Evolutionary conservation across 2,797 vertebrate species (phyloP).

Genomic region (Astyanax mexicanus): DNA sequence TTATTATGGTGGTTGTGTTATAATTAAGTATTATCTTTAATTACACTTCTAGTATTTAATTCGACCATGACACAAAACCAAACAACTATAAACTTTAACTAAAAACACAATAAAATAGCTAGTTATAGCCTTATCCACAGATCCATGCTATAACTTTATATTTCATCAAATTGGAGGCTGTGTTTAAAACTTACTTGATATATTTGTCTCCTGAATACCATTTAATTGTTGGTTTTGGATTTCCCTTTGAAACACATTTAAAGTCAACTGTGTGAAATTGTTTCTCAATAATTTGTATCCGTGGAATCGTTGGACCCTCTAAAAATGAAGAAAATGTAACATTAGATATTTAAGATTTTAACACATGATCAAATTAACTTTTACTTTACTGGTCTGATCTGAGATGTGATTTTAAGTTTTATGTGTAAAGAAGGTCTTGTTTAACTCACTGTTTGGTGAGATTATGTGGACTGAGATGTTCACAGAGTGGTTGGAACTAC

Average conservation of each 20-base stretch:
- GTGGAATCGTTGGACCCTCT: slow-evolving; percentile 70
- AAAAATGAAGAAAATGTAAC: slow-evolving; percentile 26
- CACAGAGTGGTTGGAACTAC: background rate
- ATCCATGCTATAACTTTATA: no score
- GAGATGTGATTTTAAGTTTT: background rate
- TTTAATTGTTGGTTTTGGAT: slow-evolving; percentile 74
- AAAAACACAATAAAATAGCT: no score
- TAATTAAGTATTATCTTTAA: no score
- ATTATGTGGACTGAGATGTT: slow-evolving; percentile 33
- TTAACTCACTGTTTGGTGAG: slow-evolving; percentile 44
- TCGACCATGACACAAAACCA: no score
- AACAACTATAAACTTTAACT: no score
- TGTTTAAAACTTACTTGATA: background rate
- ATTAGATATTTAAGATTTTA: background rate
- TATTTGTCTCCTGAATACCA: slow-evolving; percentile 66
- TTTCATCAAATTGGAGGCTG: background rate
- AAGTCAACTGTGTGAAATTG: fast-evolving
- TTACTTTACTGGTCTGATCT: background rate
- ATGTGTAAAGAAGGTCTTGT: background rate
- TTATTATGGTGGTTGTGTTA: no score
- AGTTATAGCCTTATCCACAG: no score
- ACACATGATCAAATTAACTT: background rate
- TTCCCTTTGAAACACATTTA: slow-evolving; percentile 79
- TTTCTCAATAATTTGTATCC: background rate
- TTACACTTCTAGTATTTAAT: no score